Evolutionary conservation across 2,888 invertebrate species (phyloP), one percentile per base, ranked within the genome.

Genomic region (Ischnus inquisitorius): DNA sequence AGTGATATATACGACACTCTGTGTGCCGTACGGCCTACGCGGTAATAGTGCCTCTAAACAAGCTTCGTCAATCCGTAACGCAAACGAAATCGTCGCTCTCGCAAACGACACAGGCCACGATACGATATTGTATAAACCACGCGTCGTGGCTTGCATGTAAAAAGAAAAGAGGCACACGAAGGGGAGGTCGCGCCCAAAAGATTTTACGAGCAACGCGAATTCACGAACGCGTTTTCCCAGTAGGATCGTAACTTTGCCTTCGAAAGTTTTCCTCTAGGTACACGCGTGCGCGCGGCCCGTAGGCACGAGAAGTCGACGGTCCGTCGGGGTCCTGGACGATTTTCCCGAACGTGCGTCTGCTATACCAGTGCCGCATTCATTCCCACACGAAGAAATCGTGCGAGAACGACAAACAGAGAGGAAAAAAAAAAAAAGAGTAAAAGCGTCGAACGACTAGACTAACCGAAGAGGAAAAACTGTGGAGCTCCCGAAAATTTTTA

Each of bases 141-240:
- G 68, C 34, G 28, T 34, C 34, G 34, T 8, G 34, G 34, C 39
- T 41, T 51, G 51, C 60, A 67, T 75, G 57, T 41, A 57, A 75
- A 67, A 46, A 46, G 62, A 65, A 75, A 67, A 22, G 34, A 41
- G 14, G 60, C n/a, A 22, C 39, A 48, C 34, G 67, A 54, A 62
- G 71, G 69, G 41, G 68, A n/a, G n/a, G n/a, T n/a, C n/a, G n/a
- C n/a, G 62, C 43, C 22, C 54, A 60, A 62, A 77, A 84, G 62
- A 81, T 77, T 84, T 84, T 78, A 81, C 80, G 80, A 81, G 67
- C 77, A 43, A 60, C 77, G 80, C 80, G 25, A 77, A 81, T 64
- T 72, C 71, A 67, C 64, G 72, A 69, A 34, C 34, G 62, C 72
- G 62, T 39, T 83, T 83, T 80, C 60, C 67, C 57, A 16, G 67